A percentile compares a stretch with the other conserved stretches of the same genome.
Evolutionary conservation across 2,888 invertebrate species (phyloP).

Genomic region (Pseudococcus viburni): DNA sequence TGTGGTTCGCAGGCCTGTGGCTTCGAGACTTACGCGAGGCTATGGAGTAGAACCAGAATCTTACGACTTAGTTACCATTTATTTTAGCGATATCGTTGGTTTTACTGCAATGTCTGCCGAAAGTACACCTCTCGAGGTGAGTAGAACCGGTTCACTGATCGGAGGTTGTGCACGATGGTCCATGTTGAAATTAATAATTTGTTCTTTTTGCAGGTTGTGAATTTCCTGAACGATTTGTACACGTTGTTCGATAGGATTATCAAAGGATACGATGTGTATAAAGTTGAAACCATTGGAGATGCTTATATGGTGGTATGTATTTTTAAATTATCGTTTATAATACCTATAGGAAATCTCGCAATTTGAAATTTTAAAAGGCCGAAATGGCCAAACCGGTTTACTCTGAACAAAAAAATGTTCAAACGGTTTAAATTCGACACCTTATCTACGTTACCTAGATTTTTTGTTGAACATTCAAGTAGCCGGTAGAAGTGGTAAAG

Average conservation of each 20-base stretch:
- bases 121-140: conserved; percentile 89
- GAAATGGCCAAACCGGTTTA: background rate
- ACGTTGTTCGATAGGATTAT: conserved; percentile 97
- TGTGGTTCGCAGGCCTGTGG: conserved; percentile 80
- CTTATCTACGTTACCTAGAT: too few species aligned
- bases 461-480: too few species aligned
- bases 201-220: conserved; percentile 80
- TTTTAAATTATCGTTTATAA: background rate
- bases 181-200: background rate
- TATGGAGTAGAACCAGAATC: conserved; percentile 94
- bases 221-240: conserved; percentile 97
- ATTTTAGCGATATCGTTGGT: conserved; percentile 97
- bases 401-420: too few species aligned
- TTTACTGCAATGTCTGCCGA: conserved; percentile 96
- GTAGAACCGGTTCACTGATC: background rate
- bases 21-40: conserved; percentile 87
- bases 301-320: conserved; percentile 81
- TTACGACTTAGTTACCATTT: conserved; percentile 94
- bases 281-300: conserved; percentile 95
- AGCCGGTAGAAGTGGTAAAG: too few species aligned
- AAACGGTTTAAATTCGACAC: too few species aligned
- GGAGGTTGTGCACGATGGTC: background rate
- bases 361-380: too few species aligned
- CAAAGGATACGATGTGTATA: conserved; percentile 97
- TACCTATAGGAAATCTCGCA: too few species aligned